These are phyloP conservation scores for Typhlichthys eigenmanni DNA, from an alignment of 2,797 vertebrate genomes.

Conservation along the genomic window DNA sequence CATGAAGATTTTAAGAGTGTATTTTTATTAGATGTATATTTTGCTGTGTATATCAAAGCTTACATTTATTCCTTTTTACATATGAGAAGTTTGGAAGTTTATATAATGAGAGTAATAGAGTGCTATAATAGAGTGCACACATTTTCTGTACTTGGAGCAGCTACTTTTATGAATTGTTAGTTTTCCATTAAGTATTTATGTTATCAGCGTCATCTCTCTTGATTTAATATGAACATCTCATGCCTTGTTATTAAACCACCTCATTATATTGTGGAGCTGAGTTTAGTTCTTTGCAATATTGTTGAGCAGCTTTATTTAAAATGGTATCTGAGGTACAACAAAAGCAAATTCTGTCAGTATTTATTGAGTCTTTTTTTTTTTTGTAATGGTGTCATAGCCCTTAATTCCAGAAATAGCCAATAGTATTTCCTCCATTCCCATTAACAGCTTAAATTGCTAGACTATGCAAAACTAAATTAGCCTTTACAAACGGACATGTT, in stretches of 20 bases:
- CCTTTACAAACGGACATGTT: background rate
- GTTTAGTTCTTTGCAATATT: too few relatives aligned
- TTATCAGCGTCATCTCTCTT: background rate
- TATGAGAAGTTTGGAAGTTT: constrained; percentile 42
- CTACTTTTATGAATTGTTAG: constrained; percentile 49
- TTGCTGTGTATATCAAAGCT: constrained; percentile 66
- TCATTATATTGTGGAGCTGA: too few relatives aligned
- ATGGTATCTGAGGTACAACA: too few relatives aligned
- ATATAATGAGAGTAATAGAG: too few relatives aligned
- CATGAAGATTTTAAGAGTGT: constrained; percentile 61
- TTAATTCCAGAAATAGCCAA: too few relatives aligned
- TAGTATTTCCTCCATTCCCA: too few relatives aligned
- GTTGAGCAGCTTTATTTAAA: too few relatives aligned
- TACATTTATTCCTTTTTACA: constrained; percentile 32
- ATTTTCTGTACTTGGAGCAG: constrained; percentile 66
- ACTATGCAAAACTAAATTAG: background rate
- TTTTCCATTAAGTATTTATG: background rate
- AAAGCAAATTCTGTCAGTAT: too few relatives aligned
- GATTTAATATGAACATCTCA: background rate
- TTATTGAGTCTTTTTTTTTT: too few relatives aligned
- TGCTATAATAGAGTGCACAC: constrained; percentile 55
- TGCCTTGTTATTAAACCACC: background rate
- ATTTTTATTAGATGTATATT: constrained; percentile 80
- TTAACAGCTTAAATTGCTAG: too few relatives aligned
- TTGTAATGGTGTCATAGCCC: too few relatives aligned